Evolutionary conservation across 2,888 invertebrate genomes (phyloP).

Genomic region (Merodon equestris): DNA sequence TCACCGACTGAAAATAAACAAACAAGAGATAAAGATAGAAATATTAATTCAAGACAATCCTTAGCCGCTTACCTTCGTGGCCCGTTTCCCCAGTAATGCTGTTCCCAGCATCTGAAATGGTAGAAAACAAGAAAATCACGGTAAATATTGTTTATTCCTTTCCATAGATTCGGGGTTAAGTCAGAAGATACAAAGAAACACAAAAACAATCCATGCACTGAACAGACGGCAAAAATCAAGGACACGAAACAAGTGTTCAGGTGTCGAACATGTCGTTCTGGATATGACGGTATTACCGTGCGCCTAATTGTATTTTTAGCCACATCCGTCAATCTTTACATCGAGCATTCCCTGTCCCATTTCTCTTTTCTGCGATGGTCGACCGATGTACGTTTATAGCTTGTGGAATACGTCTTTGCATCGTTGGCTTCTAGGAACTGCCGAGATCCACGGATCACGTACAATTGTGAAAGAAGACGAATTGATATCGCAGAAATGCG

Average conservation of each 20-base stretch:
- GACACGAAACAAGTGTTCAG: constrained; percentile 31
- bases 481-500: constrained; percentile 9
- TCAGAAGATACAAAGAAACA: too few relatives aligned
- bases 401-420: too few relatives aligned
- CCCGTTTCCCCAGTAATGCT: constrained; percentile 78
- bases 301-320: constrained; percentile 20
- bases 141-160: background rate
- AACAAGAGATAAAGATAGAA: constrained; percentile 8
- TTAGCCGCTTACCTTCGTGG: constrained; percentile 75
- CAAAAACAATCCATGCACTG: too few relatives aligned
- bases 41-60: constrained; percentile 15
- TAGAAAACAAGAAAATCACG: background rate
- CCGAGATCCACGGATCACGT: too few relatives aligned
- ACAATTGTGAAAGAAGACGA: constrained; percentile 37
- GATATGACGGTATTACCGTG: constrained; percentile 5
- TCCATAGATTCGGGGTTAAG: too few relatives aligned
- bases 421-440: too few relatives aligned
- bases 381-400: too few relatives aligned
- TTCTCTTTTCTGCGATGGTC: too few relatives aligned
- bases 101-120: constrained; percentile 78
- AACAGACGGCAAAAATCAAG: background rate
- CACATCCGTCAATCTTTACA: background rate
- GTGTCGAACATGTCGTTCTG: background rate
- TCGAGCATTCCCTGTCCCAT: background rate
- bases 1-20: constrained; percentile 74